Base-by-base conservation (phyloP, 2,113 vertebrate species). In the Oostethus manadensis region DNA sequence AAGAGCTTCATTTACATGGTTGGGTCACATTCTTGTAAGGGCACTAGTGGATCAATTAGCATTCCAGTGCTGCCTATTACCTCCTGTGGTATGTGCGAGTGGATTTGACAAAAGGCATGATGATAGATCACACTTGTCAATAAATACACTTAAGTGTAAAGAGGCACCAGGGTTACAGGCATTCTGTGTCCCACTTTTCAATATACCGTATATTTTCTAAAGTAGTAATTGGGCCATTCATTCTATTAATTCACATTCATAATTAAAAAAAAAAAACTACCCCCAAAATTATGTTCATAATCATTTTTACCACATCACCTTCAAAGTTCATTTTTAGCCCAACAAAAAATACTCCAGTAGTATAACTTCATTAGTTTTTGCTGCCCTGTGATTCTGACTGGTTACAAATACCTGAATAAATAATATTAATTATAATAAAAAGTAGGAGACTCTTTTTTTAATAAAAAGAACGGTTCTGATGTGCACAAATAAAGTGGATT, bases 331-430 rank as follows among this genome's bases (percentile, higher is more conserved):
- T 72, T 73, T n/a, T 58, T 35, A 70, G 66, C 23, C 43, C 60
- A 73, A 64, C 77, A 50, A 64, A 73, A 58, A 64, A 62, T 38
- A 66, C 81, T 87, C 79, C 82, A 86, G 82, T 84, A 80, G 69
- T 86, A 67, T 69, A 58, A 82, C 78, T 83, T 86, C 78, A 83
- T 76, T 75, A 76, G 64, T 80, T 78, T n/a, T 78, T 81, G 80
- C 82, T 84, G 85, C 82, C 82, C 77, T 64, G 8, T 66, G 54
- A 78, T 79, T 66, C 74, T 76, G 53, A 79, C 64, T 77, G 73
- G 72, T 77, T 84, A 80, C 69, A 72, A 85, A 83, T 75, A 83
- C 53, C 53, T 35, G 3, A 87, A 83, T 83, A 86, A 77, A 64
- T 62, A 77, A 72, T 69, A 68, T 57, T 64, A 54, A 62, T 59